Evolutionary conservation across 2,888 invertebrate species (phyloP).

Genomic region (Chrysodeixis includens): DNA sequence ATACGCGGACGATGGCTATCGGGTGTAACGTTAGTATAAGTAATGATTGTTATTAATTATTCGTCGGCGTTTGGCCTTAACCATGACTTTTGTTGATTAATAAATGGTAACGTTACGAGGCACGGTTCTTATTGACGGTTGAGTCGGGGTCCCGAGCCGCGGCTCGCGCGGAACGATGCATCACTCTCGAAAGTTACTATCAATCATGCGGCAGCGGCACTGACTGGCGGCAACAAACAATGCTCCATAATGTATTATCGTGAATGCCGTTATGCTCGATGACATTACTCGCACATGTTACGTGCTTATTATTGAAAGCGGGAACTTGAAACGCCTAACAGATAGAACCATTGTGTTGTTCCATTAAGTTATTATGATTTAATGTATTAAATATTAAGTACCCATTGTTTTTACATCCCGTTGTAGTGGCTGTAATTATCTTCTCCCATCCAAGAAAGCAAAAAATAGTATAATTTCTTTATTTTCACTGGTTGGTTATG

Average conservation of each 20-base stretch:
- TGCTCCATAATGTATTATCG: constrained; percentile 61
- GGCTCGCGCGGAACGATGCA: constrained; percentile 46
- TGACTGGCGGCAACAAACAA: constrained; percentile 58
- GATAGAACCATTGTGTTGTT: constrained; percentile 16
- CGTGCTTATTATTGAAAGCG: constrained; percentile 43
- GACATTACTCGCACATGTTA: constrained; percentile 47
- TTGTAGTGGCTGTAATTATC: neutral
- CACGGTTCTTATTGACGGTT: constrained; percentile 53
- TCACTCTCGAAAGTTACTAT: constrained; percentile 60
- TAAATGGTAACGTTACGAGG: constrained; percentile 31
- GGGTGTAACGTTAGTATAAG: constrained; percentile 2
- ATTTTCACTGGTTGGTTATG: too few species aligned
- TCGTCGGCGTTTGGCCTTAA: constrained; percentile 24
- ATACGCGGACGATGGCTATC: neutral
- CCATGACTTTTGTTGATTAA: constrained; percentile 29
- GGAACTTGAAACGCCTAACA: constrained; percentile 43
- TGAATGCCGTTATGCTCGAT: constrained; percentile 57
- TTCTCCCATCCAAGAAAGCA: too few species aligned
- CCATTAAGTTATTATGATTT: neutral
- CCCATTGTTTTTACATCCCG: neutral
- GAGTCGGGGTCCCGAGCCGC: neutral
- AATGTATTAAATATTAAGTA: neutral
- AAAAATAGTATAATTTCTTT: too few species aligned
- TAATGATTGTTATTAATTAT: constrained; percentile 18
- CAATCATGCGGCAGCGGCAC: constrained; percentile 57